Percentiles rank a stretch among this genome's conserved stretches.
phyloP scores from a whole-genome alignment of 2,797 vertebrate species.

The Cottoperca gobio region DNA sequence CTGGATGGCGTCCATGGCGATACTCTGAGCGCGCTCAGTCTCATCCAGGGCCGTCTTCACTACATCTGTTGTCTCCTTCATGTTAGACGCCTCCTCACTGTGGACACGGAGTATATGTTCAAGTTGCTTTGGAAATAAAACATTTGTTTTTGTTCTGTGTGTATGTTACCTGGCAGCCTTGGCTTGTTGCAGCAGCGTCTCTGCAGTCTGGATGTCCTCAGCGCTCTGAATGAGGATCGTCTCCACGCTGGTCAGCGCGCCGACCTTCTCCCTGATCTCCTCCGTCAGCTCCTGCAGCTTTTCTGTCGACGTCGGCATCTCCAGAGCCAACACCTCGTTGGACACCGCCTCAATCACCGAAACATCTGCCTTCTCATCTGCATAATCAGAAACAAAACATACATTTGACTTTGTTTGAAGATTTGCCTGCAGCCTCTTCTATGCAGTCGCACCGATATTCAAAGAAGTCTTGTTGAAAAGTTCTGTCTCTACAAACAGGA shows the following conservation, averaged over 20 bases:
- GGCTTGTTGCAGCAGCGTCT: constrained; percentile 89
- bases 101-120: background rate
- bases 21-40: constrained; percentile 88
- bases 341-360: constrained; percentile 91
- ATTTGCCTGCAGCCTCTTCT: too few relatives aligned
- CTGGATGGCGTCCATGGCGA: constrained; percentile 88
- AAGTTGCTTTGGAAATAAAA: too few relatives aligned
- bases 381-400: background rate
- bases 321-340: constrained; percentile 93
- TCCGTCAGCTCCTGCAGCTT: constrained; percentile 91
- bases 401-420: too few relatives aligned
- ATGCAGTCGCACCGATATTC: too few relatives aligned
- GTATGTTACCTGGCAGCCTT: constrained; percentile 87
- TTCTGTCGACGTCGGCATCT: constrained; percentile 91
- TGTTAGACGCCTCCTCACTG: constrained; percentile 88
- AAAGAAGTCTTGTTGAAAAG: background rate
- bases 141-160: background rate
- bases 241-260: constrained; percentile 92
- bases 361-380: constrained; percentile 74
- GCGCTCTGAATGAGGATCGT: constrained; percentile 91
- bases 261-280: constrained; percentile 91
- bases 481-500: background rate
- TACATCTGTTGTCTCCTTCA: constrained; percentile 86
- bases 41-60: constrained; percentile 89
- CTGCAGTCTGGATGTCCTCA: constrained; percentile 88